These are phyloP conservation scores for Oreochromis aureus DNA, from an alignment of 2,113 vertebrate genomes.

Conservation along the genomic window DNA sequence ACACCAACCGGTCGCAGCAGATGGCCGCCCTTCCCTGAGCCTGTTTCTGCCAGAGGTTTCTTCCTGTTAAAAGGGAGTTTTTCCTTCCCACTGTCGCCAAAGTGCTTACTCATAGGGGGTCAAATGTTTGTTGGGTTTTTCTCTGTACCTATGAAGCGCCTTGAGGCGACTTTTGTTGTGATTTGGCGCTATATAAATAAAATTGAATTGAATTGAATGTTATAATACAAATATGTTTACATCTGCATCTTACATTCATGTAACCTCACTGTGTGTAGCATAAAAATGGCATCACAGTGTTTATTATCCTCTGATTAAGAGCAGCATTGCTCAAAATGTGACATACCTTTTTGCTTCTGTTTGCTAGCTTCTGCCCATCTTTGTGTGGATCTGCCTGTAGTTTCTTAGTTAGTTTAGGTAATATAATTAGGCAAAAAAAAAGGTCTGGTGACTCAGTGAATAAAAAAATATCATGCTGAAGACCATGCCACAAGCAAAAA, in stretches of 20 bases:
- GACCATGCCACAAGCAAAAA: neutral
- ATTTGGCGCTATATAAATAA: too few species aligned
- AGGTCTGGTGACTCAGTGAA: neutral
- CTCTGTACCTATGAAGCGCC: too few species aligned
- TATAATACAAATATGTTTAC: neutral
- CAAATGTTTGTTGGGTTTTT: too few species aligned
- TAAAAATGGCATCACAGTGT: neutral
- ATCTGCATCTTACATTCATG: neutral
- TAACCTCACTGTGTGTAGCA: neutral
- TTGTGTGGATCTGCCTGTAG: neutral
- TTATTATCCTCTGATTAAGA: neutral
- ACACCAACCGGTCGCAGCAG: too few species aligned
- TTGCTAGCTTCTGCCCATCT: neutral
- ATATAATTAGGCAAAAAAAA: neutral
- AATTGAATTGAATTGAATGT: too few species aligned
- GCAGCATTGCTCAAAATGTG: neutral
- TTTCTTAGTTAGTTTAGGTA: neutral
- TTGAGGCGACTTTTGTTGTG: too few species aligned
- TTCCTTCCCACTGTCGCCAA: too few species aligned
- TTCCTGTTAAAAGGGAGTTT: too few species aligned
- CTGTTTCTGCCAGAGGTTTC: too few species aligned
- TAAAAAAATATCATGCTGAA: neutral
- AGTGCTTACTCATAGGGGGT: too few species aligned
- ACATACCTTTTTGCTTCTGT: neutral
- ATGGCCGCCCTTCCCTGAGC: too few species aligned